Evolutionary conservation across 2,888 invertebrate genomes (phyloP).

Genomic region (Cancer borealis): DNA sequence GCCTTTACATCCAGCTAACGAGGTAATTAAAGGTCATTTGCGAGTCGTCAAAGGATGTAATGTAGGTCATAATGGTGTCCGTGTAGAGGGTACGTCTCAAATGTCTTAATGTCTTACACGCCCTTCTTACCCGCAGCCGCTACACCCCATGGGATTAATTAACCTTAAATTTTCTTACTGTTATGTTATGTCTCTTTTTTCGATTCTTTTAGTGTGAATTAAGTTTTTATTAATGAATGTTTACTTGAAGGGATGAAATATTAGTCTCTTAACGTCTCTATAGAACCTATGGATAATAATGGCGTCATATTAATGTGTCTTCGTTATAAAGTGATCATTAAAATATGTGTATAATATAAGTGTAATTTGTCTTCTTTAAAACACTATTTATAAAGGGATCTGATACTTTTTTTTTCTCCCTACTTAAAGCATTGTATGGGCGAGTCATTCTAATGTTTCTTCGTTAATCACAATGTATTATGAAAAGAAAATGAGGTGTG

Average conservation of each 20-base stretch:
- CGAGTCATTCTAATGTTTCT: background rate
- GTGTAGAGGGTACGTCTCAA: conserved; percentile 7
- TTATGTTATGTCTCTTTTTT: background rate
- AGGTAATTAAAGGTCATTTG: conserved; percentile 54
- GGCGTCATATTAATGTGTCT: too few relatives aligned
- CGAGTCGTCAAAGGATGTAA: conserved; percentile 52
- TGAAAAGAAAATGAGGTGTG: background rate
- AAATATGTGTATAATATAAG: too few relatives aligned
- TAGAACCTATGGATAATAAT: too few relatives aligned
- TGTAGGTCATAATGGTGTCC: conserved; percentile 36
- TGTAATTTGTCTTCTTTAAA: too few relatives aligned
- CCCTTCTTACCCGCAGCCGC: background rate
- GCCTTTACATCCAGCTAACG: conserved; percentile 38
- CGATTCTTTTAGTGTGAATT: background rate
- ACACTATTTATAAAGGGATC: too few relatives aligned
- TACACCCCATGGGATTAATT: background rate
- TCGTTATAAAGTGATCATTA: too few relatives aligned
- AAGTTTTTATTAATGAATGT: background rate
- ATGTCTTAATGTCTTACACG: background rate
- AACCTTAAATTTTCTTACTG: too few relatives aligned
- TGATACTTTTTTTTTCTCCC: background rate
- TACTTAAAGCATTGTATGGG: background rate
- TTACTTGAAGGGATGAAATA: background rate
- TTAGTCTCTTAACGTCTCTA: background rate
- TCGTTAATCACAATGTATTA: background rate